Evolutionary conservation across 1,140 invertebrate genomes (phyloP).

Genomic region (Drosophila seguyi): DNA sequence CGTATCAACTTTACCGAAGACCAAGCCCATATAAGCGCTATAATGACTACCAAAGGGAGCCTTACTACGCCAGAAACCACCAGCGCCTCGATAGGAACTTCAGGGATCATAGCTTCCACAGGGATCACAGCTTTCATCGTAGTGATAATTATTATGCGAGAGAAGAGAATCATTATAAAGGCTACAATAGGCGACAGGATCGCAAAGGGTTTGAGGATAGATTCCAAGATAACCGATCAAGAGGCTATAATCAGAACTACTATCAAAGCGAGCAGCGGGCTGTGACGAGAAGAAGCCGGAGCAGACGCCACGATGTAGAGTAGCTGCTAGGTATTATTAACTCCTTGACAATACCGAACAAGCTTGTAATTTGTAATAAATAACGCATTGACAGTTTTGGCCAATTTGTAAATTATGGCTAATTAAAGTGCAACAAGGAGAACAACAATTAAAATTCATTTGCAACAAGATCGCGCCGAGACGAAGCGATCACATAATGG

Average conservation of each 20-base stretch:
- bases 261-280: neutral
- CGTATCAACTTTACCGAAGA: conserved; percentile 4
- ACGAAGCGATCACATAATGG: conserved; percentile 25
- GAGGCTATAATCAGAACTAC: conserved; percentile 2
- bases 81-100: neutral
- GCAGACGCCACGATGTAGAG: neutral
- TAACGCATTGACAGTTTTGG: conserved; percentile 20
- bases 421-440: conserved; percentile 34
- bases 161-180: neutral
- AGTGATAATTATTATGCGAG: neutral
- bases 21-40: neutral
- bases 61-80: neutral
- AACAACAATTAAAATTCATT: conserved; percentile 80
- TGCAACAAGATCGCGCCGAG: conserved; percentile 54
- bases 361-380: conserved; percentile 27
- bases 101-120: neutral
- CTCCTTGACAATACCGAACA: neutral
- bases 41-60: neutral
- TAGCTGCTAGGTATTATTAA: conserved; percentile 9
- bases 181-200: conserved; percentile 4
- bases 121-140: neutral
- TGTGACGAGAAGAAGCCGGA: neutral
- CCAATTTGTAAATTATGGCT: conserved; percentile 64
- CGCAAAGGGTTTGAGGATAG: neutral
- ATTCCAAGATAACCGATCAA: neutral